Conservation (phyloP, 2,113 vertebrate genomes). For the Heterotilapia buettikoferi region DNA sequence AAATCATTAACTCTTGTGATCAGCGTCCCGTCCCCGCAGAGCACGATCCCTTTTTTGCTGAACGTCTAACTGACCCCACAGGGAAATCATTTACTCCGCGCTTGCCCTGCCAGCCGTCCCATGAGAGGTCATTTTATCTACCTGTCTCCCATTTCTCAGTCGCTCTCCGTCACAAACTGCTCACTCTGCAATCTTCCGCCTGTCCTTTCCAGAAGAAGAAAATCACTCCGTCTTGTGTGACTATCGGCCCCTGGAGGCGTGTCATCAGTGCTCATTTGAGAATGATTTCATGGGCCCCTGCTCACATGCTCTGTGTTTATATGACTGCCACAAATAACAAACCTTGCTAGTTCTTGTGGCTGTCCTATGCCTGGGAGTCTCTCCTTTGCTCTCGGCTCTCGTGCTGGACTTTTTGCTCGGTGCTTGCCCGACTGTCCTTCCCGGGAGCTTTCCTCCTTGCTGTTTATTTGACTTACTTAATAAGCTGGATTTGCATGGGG, state of each 20-base stretch:
- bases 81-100: constrained; percentile 69
- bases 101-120: constrained; percentile 44
- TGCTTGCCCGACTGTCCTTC: constrained; percentile 42
- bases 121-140: constrained; percentile 59
- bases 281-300: constrained; percentile 20
- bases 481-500: constrained; percentile 37
- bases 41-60: constrained; percentile 28
- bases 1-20: constrained; percentile 69
- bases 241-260: constrained; percentile 22
- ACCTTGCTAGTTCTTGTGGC: neutral
- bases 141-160: constrained; percentile 36
- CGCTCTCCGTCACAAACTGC: constrained; percentile 34
- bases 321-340: constrained; percentile 5
- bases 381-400: neutral
- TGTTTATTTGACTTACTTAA: constrained; percentile 74
- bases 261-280: constrained; percentile 49
- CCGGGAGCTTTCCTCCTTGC: constrained; percentile 56
- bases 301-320: neutral
- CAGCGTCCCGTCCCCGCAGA: constrained; percentile 24
- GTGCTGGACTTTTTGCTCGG: neutral
- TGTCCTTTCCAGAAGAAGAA: constrained; percentile 43
- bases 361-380: neutral
- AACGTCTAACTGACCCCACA: constrained; percentile 59
- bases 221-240: constrained; percentile 19
- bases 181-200: constrained; percentile 27